phyloP scores from a whole-genome alignment of 2,113 vertebrate species.

The Phalacrocorax aristotelis region DNA sequence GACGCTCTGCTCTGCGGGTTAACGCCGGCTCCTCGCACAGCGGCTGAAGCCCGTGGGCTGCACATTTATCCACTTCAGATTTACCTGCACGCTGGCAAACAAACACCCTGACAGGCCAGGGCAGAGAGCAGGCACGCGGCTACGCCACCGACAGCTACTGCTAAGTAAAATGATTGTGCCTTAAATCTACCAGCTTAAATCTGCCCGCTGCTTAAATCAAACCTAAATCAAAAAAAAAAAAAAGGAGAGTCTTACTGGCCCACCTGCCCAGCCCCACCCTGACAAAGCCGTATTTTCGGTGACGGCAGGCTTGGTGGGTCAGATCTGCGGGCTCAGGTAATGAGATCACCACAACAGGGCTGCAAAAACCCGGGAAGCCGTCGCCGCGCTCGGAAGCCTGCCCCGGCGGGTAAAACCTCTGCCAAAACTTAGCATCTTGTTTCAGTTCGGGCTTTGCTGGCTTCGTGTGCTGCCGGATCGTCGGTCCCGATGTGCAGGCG shows the following conservation, averaged over 20 bases:
- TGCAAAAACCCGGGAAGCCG: neutral
- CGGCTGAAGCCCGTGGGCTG: neutral
- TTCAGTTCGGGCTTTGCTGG: neutral
- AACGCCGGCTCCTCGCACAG: fast-evolving
- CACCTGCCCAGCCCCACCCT: neutral
- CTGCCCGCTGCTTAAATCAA: too few relatives aligned
- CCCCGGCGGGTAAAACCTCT: neutral
- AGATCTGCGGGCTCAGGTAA: neutral
- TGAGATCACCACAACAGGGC: too few relatives aligned
- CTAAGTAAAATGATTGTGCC: neutral
- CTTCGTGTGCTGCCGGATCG: fast-evolving
- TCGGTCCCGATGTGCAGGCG: neutral
- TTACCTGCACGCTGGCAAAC: neutral
- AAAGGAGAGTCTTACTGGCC: neutral
- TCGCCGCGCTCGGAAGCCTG: neutral
- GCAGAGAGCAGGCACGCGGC: neutral
- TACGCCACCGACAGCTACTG: neutral
- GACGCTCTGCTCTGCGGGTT: neutral
- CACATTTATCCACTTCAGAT: neutral
- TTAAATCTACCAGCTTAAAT: neutral
- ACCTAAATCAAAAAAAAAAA: neutral
- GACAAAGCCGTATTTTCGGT: neutral
- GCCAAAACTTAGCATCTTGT: neutral
- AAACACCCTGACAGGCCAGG: neutral
- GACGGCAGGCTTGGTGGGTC: too few relatives aligned